phyloP scores from a whole-genome alignment of 2,888 invertebrate species.

The Drosophila helvetica region DNA sequence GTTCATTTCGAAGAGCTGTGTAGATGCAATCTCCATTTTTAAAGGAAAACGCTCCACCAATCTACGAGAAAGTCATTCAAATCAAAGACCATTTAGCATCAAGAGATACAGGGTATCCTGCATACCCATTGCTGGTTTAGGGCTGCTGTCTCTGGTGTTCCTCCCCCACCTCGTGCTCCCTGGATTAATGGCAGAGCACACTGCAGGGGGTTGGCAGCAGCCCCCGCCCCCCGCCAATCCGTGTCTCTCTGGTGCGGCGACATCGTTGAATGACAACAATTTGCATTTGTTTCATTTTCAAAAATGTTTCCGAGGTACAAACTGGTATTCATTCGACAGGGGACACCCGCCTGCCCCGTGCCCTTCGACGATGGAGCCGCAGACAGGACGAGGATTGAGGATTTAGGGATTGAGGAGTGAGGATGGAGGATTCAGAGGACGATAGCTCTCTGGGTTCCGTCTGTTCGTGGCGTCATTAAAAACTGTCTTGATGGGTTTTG shows the following conservation, averaged over 20 bases:
- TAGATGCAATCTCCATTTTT: no score
- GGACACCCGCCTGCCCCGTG: neutral
- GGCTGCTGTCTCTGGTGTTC: neutral
- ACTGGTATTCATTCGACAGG: conserved; percentile 15
- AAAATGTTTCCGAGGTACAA: conserved; percentile 19
- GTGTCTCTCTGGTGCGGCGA: conserved; percentile 2
- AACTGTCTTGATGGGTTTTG: conserved; percentile 70
- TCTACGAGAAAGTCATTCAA: neutral
- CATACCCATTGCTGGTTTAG: neutral
- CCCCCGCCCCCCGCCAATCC: neutral
- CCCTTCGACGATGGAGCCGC: neutral
- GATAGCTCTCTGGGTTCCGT: conserved; percentile 13
- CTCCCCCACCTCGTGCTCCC: neutral
- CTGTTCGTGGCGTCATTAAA: conserved; percentile 66
- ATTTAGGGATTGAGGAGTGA: neutral
- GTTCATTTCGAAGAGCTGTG: no score
- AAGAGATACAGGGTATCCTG: neutral
- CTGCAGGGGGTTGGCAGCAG: neutral
- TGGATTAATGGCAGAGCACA: conserved; percentile 51
- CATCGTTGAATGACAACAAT: conserved; percentile 69
- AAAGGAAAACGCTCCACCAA: no score
- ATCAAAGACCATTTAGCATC: neutral
- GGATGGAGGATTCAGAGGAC: neutral
- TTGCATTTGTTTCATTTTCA: conserved; percentile 70
- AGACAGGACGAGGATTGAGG: neutral